Percentiles rank a stretch among this genome's conserved stretches.
These are phyloP conservation scores for Drosophila falleni DNA, from an alignment of 2,888 invertebrate species.

Conservation along the genomic window DNA sequence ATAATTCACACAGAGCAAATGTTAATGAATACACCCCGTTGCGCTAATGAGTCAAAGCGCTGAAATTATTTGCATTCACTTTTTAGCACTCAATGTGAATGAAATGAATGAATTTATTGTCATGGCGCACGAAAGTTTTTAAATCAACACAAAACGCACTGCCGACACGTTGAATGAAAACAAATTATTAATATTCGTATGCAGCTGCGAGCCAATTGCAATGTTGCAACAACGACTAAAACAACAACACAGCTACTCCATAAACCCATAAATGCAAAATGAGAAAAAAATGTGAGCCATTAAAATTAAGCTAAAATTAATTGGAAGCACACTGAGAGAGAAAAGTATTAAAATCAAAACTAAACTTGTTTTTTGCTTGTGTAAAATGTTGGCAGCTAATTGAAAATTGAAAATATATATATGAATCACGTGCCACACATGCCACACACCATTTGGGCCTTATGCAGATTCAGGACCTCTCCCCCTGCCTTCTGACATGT, in stretches of 20 bases:
- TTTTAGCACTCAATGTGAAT: slow-evolving; percentile 47
- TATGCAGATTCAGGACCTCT: slow-evolving; percentile 42
- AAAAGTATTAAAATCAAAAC: slow-evolving; percentile 24
- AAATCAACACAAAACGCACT: slow-evolving; percentile 55
- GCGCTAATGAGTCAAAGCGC: slow-evolving; percentile 76
- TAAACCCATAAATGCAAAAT: slow-evolving; percentile 4
- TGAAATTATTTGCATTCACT: slow-evolving; percentile 81
- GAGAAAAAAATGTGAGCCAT: slow-evolving; percentile 18
- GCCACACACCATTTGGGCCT: slow-evolving; percentile 20
- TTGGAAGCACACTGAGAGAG: slow-evolving; percentile 46
- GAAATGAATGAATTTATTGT: slow-evolving; percentile 67
- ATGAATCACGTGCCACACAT: slow-evolving; percentile 38
- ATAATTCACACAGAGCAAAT: slow-evolving; percentile 58
- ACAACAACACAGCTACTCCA: not conserved
- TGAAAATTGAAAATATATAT: slow-evolving; percentile 61
- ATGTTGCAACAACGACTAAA: slow-evolving; percentile 1
- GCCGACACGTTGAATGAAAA: slow-evolving; percentile 37
- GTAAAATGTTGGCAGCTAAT: slow-evolving; percentile 62
- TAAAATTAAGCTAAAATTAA: slow-evolving; percentile 73
- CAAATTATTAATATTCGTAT: slow-evolving; percentile 40
- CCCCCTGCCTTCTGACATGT: not conserved
- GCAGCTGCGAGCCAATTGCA: slow-evolving; percentile 21
- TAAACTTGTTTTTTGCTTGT: slow-evolving; percentile 52
- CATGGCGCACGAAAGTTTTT: slow-evolving; percentile 59
- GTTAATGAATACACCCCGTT: slow-evolving; percentile 76